These are phyloP conservation scores for Hirudo medicinalis DNA, from an alignment of 1,140 invertebrate species.

Conservation along the genomic window DNA sequence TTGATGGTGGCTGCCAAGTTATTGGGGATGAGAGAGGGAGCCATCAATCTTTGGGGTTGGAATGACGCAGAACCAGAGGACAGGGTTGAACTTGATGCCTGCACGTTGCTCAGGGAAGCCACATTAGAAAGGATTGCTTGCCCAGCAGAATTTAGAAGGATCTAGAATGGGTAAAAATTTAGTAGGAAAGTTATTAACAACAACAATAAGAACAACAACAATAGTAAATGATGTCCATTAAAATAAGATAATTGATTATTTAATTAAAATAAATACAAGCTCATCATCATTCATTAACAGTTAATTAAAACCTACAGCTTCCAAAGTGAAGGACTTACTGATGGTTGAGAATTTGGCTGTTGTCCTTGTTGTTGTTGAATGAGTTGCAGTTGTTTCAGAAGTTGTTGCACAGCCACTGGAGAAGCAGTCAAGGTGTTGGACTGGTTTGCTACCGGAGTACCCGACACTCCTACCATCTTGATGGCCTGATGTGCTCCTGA, in stretches of 20 bases:
- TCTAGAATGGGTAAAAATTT: too few relatives aligned
- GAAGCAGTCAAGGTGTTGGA: background rate
- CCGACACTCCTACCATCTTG: background rate
- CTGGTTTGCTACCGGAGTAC: background rate
- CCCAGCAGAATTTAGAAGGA: too few relatives aligned
- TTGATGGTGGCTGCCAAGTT: slow-evolving; percentile 3
- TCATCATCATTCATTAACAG: background rate
- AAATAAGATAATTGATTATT: slow-evolving; percentile 4
- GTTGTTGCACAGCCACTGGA: slow-evolving; percentile 6
- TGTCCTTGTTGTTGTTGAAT: slow-evolving; percentile 5
- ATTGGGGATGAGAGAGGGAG: background rate
- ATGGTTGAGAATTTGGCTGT: background rate
- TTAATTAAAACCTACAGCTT: background rate
- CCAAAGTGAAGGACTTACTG: too few relatives aligned
- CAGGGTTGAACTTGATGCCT: background rate
- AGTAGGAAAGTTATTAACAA: background rate
- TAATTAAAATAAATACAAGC: background rate
- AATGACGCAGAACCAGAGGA: background rate
- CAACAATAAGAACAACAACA: background rate
- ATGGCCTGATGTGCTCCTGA: slow-evolving; percentile 3
- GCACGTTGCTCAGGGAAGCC: too few relatives aligned
- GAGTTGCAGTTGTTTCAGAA: slow-evolving; percentile 8
- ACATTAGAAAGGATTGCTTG: too few relatives aligned
- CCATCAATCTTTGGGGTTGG: background rate
- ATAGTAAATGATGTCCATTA: background rate